Conservation (phyloP, 2,888 invertebrate species). For the Phengaris arion region DNA sequence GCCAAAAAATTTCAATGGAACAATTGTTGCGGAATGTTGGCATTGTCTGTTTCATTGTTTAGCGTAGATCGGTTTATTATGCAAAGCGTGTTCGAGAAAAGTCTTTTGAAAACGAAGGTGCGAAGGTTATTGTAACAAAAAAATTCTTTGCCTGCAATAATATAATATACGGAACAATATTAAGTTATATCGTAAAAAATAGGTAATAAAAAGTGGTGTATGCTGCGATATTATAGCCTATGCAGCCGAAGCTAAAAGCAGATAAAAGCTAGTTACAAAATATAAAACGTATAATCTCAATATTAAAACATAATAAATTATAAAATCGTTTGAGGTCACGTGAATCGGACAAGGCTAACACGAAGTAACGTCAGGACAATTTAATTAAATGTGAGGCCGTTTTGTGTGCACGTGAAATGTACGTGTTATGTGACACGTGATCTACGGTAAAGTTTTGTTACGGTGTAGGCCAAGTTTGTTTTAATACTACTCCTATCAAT, state of each 20-base stretch:
- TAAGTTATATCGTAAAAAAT: too few species aligned
- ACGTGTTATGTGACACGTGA: neutral
- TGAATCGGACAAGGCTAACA: conserved; percentile 6
- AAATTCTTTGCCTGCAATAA: neutral
- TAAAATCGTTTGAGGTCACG: neutral
- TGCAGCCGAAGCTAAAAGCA: too few species aligned
- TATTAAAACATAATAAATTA: neutral
- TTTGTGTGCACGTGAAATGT: conserved; percentile 11
- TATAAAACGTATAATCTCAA: too few species aligned
- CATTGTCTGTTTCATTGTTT: conserved; percentile 10
- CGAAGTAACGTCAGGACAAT: conserved; percentile 5
- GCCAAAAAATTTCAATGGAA: conserved; percentile 24
- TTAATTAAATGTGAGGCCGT: conserved; percentile 20
- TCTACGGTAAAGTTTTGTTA: conserved; percentile 5
- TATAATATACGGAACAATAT: too few species aligned
- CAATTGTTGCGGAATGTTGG: conserved; percentile 18
- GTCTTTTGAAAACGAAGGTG: neutral
- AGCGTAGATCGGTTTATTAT: conserved; percentile 11
- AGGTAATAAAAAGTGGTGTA: too few species aligned
- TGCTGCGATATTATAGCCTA: too few species aligned
- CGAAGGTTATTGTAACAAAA: neutral
- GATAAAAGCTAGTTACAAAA: too few species aligned
- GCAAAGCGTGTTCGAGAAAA: neutral
- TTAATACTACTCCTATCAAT: neutral
- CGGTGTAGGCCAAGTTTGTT: neutral